Percentiles rank a stretch among this genome's conserved stretches.
phyloP scores from a whole-genome alignment of 2,113 vertebrate genomes.

The Circaetus gallicus region DNA sequence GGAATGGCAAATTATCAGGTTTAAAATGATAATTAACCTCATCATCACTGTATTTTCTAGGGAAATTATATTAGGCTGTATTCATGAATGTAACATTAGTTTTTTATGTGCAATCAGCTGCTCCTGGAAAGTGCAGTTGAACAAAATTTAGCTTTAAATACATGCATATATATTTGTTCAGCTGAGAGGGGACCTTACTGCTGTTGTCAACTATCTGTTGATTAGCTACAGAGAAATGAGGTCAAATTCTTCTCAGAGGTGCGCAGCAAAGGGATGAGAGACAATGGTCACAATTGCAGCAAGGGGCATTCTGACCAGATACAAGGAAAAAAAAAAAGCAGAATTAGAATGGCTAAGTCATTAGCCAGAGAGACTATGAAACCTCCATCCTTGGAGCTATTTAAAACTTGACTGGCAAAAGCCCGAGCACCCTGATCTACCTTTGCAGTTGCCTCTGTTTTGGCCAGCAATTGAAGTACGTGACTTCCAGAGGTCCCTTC shows the following conservation, averaged over 20 bases:
- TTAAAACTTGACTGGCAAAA: neutral
- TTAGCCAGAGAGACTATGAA: neutral
- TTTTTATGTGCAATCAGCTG: conserved; percentile 22
- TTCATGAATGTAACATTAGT: conserved; percentile 14
- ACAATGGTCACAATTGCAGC: neutral
- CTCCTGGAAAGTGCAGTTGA: neutral
- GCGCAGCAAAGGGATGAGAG: neutral
- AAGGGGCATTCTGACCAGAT: neutral
- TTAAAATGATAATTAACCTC: conserved; percentile 64
- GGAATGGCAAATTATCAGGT: conserved; percentile 27
- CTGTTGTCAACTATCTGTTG: neutral
- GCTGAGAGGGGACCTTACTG: neutral
- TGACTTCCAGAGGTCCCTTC: neutral
- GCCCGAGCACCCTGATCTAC: neutral
- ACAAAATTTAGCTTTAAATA: neutral
- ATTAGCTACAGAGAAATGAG: neutral
- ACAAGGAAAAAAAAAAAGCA: too few species aligned
- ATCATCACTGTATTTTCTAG: conserved; percentile 41
- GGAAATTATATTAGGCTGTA: conserved; percentile 7
- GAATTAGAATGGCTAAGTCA: neutral
- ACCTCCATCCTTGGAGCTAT: neutral
- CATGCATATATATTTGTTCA: neutral
- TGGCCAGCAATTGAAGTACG: neutral
- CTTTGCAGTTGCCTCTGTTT: neutral
- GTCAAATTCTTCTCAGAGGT: neutral